phyloP scores from a whole-genome alignment of 2,888 invertebrate genomes.

The Mesodorylaimus sp. region DNA sequence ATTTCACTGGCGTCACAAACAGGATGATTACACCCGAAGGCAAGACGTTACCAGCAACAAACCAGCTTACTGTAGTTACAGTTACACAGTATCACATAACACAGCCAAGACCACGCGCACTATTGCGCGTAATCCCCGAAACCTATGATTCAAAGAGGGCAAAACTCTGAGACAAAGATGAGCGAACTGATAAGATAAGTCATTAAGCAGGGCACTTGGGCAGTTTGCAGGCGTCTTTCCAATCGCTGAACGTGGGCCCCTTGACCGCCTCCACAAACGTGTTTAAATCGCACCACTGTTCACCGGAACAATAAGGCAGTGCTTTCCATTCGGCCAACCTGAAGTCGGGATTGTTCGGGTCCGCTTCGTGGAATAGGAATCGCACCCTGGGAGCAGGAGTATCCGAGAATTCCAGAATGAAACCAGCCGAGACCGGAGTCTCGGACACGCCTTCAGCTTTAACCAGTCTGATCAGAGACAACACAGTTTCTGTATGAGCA shows the following conservation, averaged over 20 bases:
- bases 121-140: too few species aligned
- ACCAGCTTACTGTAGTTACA: too few species aligned
- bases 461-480: slow-evolving; percentile 17
- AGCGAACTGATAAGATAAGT: too few species aligned
- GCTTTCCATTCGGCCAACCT: background rate
- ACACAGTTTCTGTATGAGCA: slow-evolving; percentile 19
- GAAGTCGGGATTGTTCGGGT: background rate
- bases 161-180: too few species aligned
- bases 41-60: too few species aligned
- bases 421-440: slow-evolving; percentile 7
- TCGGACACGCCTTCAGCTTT: slow-evolving; percentile 15
- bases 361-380: background rate
- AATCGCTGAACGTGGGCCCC: background rate
- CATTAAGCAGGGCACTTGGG: too few species aligned
- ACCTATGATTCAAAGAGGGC: too few species aligned
- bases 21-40: too few species aligned
- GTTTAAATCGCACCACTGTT: slow-evolving; percentile 1
- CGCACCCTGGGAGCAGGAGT: background rate
- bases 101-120: too few species aligned
- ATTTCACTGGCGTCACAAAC: too few species aligned
- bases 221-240: background rate
- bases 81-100: too few species aligned
- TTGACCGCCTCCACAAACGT: background rate
- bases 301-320: slow-evolving; percentile 1
- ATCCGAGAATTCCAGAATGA: slow-evolving; percentile 3